A percentile compares a stretch with the other conserved stretches of the same genome.
phyloP scores from a whole-genome alignment of 1,140 invertebrate genomes.

The Neocloeon triangulifer region DNA sequence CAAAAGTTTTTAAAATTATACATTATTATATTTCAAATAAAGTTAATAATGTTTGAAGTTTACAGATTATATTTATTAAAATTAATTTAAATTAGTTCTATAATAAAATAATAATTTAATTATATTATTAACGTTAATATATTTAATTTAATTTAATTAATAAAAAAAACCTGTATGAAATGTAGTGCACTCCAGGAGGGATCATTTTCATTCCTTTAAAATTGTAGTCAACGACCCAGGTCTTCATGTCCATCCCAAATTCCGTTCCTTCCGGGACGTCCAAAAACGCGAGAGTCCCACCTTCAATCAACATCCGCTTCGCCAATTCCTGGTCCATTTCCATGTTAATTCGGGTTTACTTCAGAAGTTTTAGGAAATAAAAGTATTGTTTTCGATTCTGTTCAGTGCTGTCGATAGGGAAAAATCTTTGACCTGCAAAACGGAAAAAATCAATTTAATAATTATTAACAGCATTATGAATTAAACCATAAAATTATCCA shows the following conservation, averaged over 20 bases:
- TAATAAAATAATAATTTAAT: slow-evolving; percentile 5
- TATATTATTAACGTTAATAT: slow-evolving; percentile 2
- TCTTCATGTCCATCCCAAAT: slow-evolving; percentile 92
- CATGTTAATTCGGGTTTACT: no score
- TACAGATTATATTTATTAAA: slow-evolving; percentile 19
- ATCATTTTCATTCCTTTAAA: slow-evolving; percentile 98
- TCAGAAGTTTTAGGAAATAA: no score
- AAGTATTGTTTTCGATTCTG: no score
- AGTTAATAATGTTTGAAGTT: not conserved
- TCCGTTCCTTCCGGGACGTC: slow-evolving; percentile 71
- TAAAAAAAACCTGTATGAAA: slow-evolving; percentile 58
- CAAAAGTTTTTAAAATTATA: no score
- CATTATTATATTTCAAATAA: slow-evolving; percentile 2
- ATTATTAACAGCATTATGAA: no score
- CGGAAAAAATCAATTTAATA: no score
- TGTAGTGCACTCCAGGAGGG: slow-evolving; percentile 84
- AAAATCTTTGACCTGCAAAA: no score
- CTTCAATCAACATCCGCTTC: slow-evolving; percentile 51
- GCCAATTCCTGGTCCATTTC: slow-evolving; percentile 61
- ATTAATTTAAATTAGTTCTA: slow-evolving; percentile 5
- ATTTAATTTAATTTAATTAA: slow-evolving; percentile 3
- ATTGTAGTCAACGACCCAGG: slow-evolving; percentile 76
- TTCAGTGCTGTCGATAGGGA: no score
- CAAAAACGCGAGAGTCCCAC: slow-evolving; percentile 58
- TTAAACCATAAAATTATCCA: no score